A percentile compares a stretch with the other conserved stretches of the same genome.
Conservation (phyloP, 2,113 vertebrate species). For the Spermophilus dauricus region DNA sequence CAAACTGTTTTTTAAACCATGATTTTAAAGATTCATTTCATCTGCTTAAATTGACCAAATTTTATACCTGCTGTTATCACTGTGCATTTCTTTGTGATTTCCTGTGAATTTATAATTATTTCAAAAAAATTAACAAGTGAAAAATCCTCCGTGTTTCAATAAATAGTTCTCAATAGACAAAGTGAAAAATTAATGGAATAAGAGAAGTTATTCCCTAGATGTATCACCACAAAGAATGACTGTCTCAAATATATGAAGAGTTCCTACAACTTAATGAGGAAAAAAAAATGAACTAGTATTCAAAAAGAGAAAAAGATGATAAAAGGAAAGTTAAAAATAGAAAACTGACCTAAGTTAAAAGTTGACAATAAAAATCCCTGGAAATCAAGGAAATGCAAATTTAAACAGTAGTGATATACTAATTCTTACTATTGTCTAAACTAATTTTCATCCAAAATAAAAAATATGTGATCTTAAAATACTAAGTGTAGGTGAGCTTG, state of each 20-base stretch:
- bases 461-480: background rate
- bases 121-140: background rate
- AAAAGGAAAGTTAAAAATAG: background rate
- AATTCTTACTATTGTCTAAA: background rate
- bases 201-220: background rate
- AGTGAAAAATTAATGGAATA: background rate
- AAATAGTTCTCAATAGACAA: background rate
- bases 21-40: background rate
- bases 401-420: background rate
- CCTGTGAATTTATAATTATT: background rate
- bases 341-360: background rate
- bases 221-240: background rate
- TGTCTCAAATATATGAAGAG: background rate
- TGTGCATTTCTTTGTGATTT: background rate
- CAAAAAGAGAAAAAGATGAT: background rate
- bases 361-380: background rate
- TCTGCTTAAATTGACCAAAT: background rate
- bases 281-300: background rate
- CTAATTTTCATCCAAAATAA: background rate
- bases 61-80: background rate
- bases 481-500: too few relatives aligned
- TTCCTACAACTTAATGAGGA: background rate
- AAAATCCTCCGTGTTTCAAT: background rate
- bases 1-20: background rate
- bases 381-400: background rate